Evolutionary conservation across 2,113 vertebrate genomes (phyloP).

Genomic region (Nettapus auritus): DNA sequence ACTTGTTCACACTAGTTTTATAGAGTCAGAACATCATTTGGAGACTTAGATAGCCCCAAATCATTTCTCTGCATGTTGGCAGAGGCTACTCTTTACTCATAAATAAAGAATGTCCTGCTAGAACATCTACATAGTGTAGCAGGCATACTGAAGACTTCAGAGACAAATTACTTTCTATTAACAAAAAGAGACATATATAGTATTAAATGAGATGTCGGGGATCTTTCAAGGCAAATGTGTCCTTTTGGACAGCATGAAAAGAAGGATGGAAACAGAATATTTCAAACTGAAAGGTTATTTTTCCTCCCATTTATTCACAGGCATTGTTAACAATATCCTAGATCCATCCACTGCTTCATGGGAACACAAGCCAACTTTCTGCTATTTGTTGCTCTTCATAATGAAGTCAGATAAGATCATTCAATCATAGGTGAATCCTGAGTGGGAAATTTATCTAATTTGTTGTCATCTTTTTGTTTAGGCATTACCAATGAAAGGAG

Average conservation of each 20-base stretch:
- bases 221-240: neutral
- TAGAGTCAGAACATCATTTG: neutral
- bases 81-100: neutral
- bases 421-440: neutral
- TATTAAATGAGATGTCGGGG: neutral
- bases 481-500: neutral
- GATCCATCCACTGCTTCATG: neutral
- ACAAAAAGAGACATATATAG: neutral
- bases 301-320: neutral
- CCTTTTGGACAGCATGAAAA: neutral
- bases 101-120: neutral
- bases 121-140: neutral
- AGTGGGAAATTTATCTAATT: neutral
- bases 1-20: neutral
- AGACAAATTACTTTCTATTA: neutral
- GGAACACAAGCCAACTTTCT: neutral
- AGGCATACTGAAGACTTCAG: neutral
- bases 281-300: neutral
- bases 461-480: neutral
- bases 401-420: neutral
- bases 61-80: neutral
- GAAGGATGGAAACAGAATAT: neutral
- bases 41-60: neutral
- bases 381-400: neutral
- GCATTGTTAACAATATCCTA: neutral